phyloP scores from a whole-genome alignment of 1,140 invertebrate species.

The Tetragonula clypearis region DNA sequence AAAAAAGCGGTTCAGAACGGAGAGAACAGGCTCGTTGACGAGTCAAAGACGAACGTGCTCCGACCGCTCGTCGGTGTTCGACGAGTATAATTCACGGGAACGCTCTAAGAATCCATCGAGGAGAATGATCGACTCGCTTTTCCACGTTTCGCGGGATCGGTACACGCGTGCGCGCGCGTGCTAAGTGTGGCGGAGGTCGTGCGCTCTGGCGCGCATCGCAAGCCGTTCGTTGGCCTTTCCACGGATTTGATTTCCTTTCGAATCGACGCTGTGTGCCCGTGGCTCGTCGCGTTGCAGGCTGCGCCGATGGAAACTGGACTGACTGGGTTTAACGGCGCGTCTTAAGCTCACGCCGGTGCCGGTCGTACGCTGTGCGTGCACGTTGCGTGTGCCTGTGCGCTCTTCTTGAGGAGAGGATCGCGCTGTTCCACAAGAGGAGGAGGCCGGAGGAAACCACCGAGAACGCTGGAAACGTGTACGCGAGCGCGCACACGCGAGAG shows the following conservation, averaged over 20 bases:
- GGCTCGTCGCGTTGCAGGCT: conserved; percentile 59
- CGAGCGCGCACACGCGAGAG: conserved; percentile 7
- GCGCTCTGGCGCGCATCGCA: conserved; percentile 41
- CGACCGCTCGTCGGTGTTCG: neutral
- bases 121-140: conserved; percentile 18
- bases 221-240: conserved; percentile 69
- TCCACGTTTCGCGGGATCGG: conserved; percentile 27
- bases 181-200: conserved; percentile 27
- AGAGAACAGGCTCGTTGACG: conserved; percentile 15
- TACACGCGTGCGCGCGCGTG: neutral
- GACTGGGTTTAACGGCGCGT: conserved; percentile 72
- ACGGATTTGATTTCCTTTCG: conserved; percentile 71
- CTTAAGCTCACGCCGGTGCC: conserved; percentile 55
- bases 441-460: neutral
- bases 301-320: conserved; percentile 71
- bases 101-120: conserved; percentile 43
- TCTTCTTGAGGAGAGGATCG: neutral
- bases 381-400: conserved; percentile 6
- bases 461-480: neutral
- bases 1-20: conserved; percentile 51
- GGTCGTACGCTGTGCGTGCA: conserved; percentile 50
- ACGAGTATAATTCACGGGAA: conserved; percentile 42
- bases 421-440: conserved; percentile 10
- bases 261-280: conserved; percentile 59
- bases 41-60: conserved; percentile 28